Percentiles rank a stretch among this genome's conserved stretches.
Evolutionary conservation across 30 jellyfish, hydroid and myxozoan species (phyloP).

Genomic region (Sanderia malayensis): DNA sequence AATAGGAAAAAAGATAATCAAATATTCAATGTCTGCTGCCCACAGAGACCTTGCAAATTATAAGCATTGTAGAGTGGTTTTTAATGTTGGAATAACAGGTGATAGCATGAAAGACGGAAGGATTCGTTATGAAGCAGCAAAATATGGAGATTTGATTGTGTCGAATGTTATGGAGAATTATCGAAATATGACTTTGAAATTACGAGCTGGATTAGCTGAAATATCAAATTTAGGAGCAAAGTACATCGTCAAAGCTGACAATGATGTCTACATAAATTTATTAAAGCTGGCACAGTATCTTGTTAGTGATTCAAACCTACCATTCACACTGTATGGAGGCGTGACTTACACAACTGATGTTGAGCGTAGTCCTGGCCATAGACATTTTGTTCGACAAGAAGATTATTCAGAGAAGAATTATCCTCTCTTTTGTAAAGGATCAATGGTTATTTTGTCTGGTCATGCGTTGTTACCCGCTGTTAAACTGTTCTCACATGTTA

Average conservation of each 20-base stretch:
- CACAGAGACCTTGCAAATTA: not conserved
- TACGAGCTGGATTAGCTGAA: conserved; percentile 54
- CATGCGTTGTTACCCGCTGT: conserved; percentile 36
- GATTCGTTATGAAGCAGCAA: conserved; percentile 26
- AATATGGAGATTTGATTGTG: conserved; percentile 46
- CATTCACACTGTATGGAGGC: conserved; percentile 61
- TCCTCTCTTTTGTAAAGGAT: conserved; percentile 72
- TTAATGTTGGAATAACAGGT: conserved; percentile 54
- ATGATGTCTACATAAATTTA: conserved; percentile 66
- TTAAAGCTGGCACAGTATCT: conserved; percentile 43
- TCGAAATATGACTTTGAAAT: conserved; percentile 61
- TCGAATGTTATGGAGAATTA: conserved; percentile 46
- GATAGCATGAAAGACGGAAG: not conserved
- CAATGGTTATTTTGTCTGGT: conserved; percentile 65
- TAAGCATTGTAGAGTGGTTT: conserved; percentile 35
- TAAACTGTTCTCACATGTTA: conserved; percentile 37
- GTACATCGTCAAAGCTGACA: conserved; percentile 63
- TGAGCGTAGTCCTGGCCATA: conserved; percentile 49
- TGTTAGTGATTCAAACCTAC: conserved; percentile 15
- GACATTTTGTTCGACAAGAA: conserved; percentile 49
- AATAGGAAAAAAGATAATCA: not conserved
- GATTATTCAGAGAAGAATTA: conserved; percentile 30
- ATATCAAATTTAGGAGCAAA: conserved; percentile 31
- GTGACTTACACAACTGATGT: conserved; percentile 45
- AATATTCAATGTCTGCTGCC: not conserved